Evolutionary conservation across 2,888 invertebrate species (phyloP).

Genomic region (Drosophila neonasuta): DNA sequence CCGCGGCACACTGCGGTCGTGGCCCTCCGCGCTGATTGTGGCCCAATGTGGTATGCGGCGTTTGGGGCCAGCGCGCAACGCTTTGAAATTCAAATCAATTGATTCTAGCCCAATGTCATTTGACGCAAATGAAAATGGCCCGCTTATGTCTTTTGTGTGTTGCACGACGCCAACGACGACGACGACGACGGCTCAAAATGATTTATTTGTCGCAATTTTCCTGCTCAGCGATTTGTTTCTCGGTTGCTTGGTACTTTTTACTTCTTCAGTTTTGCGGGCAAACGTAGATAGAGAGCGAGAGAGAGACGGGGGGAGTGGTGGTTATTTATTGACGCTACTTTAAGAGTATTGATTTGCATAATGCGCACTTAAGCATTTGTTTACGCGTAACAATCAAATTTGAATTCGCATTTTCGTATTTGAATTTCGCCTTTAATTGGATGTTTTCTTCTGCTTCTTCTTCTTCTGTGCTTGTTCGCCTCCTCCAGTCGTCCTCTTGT

Average conservation of each 20-base stretch:
- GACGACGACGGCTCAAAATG: slow-evolving; percentile 67
- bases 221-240: slow-evolving; percentile 71
- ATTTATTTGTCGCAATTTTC: slow-evolving; percentile 79
- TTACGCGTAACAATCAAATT: slow-evolving; percentile 78
- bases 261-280: slow-evolving; percentile 20
- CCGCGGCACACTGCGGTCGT: slow-evolving; percentile 35
- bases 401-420: slow-evolving; percentile 73
- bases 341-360: slow-evolving; percentile 78
- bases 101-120: slow-evolving; percentile 73
- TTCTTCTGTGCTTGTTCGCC: slow-evolving; percentile 12
- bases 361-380: slow-evolving; percentile 78
- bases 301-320: background rate
- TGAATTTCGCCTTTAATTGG: slow-evolving; percentile 72
- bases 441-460: slow-evolving; percentile 55
- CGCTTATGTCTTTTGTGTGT: slow-evolving; percentile 77
- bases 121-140: slow-evolving; percentile 75
- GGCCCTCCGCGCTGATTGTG: slow-evolving; percentile 21
- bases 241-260: slow-evolving; percentile 24
- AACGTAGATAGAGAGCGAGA: too few relatives aligned
- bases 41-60: slow-evolving; percentile 19
- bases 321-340: slow-evolving; percentile 75
- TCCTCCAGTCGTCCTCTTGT: background rate
- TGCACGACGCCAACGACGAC: slow-evolving; percentile 45
- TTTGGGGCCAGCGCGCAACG: slow-evolving; percentile 11
- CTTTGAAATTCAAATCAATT: slow-evolving; percentile 79